Conservation (phyloP, 2,888 invertebrate species). For the Sussaba pulchella region DNA sequence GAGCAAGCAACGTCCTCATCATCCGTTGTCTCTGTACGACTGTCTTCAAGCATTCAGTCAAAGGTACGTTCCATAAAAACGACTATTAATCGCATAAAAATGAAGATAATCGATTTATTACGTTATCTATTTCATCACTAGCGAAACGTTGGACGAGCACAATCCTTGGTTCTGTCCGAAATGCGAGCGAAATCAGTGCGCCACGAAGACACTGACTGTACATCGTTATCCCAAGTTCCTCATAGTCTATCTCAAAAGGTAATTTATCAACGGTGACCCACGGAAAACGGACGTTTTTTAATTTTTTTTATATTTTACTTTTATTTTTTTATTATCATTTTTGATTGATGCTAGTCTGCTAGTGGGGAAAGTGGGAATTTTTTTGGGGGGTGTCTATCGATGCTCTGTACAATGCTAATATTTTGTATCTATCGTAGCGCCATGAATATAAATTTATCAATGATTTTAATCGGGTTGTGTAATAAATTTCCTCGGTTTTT, state of each 20-base stretch:
- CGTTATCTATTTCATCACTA: constrained; percentile 78
- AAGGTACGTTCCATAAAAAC: constrained; percentile 83
- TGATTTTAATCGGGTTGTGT: too few relatives aligned
- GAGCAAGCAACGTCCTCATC: constrained; percentile 84
- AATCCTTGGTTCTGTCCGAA: constrained; percentile 89
- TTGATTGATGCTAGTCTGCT: too few relatives aligned
- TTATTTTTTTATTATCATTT: too few relatives aligned
- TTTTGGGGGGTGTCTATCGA: too few relatives aligned
- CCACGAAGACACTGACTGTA: constrained; percentile 88
- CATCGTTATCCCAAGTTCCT: constrained; percentile 88
- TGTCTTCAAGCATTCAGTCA: constrained; percentile 88
- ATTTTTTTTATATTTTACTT: not conserved
- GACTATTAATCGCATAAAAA: too few relatives aligned
- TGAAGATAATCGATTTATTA: not conserved
- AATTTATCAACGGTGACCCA: constrained; percentile 63
- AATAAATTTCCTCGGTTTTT: too few relatives aligned
- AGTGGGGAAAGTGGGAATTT: too few relatives aligned
- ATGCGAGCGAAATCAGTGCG: constrained; percentile 87
- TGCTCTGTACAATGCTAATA: too few relatives aligned
- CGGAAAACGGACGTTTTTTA: too few relatives aligned
- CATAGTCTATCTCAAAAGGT: constrained; percentile 88
- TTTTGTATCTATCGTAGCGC: too few relatives aligned
- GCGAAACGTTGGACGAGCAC: constrained; percentile 88
- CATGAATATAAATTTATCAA: too few relatives aligned
- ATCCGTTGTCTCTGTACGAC: constrained; percentile 86